Conservation (phyloP, 64 coral and sea anemone species). For the Platygyra sinensis region DNA sequence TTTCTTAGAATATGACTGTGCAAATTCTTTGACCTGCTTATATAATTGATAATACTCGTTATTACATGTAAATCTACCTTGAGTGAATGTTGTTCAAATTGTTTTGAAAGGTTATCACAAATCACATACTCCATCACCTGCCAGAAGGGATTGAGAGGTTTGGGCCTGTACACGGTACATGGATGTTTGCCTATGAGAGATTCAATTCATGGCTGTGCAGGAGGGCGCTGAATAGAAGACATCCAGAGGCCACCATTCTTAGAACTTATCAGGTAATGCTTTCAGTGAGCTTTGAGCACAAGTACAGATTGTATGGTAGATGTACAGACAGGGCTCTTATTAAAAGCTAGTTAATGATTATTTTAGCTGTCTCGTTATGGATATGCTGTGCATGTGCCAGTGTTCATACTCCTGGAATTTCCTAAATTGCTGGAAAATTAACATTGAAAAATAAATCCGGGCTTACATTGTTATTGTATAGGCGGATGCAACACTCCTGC, state of each 20-base stretch:
- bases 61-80: background rate
- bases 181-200: slow-evolving; percentile 60
- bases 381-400: too few relatives aligned
- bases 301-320: too few relatives aligned
- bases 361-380: too few relatives aligned
- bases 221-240: slow-evolving; percentile 43
- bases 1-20: too few relatives aligned
- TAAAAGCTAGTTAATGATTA: too few relatives aligned
- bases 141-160: slow-evolving; percentile 54
- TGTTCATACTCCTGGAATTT: too few relatives aligned
- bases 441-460: too few relatives aligned
- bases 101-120: slow-evolving; percentile 39
- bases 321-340: too few relatives aligned
- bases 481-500: too few relatives aligned
- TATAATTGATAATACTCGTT: background rate
- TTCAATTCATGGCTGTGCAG: slow-evolving; percentile 60
- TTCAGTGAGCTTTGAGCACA: background rate
- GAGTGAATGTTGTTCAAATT: too few relatives aligned
- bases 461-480: too few relatives aligned
- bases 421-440: too few relatives aligned
- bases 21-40: background rate
- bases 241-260: slow-evolving; percentile 55
- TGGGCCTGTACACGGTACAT: slow-evolving; percentile 54
- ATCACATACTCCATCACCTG: slow-evolving; percentile 53
- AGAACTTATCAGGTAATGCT: slow-evolving; percentile 46